Evolutionary conservation across 2,888 invertebrate genomes (phyloP), one percentile per base, ranked within the genome.

Genomic region (Chironomus riparius): DNA sequence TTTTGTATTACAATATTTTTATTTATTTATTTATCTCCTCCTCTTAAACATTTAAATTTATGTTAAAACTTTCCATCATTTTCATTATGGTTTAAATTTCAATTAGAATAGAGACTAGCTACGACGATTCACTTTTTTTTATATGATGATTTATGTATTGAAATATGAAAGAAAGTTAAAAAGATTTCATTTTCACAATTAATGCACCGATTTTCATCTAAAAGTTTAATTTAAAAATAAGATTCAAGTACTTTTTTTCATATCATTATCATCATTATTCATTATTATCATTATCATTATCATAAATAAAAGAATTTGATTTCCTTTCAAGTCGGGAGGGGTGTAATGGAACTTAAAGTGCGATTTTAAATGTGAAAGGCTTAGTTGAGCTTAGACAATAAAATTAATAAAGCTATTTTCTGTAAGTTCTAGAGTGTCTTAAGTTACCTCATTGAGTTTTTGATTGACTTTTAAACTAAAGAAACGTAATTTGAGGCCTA

Each of bases 21-120:
- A 50, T 50, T 38, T 38, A 38, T 38, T 38, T 38, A 15, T 50
- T 50, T 50, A 3, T 38, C 56, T 15, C 56, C 15, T 56, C 15
- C 56, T n/a, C n/a, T 56, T 65, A 24, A 21, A 65, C 65, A 65
- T 65, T 65, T 65, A 65, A 56, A 56, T 65, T 65, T 65, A 65
- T 65, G 21, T 65, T 65, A 65, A 65, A 65, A 65, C 24, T 65
- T 65, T 65, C 24, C 12, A 24, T 65, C 65, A 65, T 65, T 24
- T 24, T 65, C 65, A 24, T 65, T 65, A 24, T 65, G 10, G 5
- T 65, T 65, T 65, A 21, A 65, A 24, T 65, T 65, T 65, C 56
- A 65, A 65, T 65, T 65, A 65, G 56, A 56, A 65, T 65, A 65
- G 13, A 65, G 21, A 65, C 65, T 65, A 65, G 65, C 65, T 65